A percentile compares a stretch with the other conserved stretches of the same genome.
phyloP scores from a whole-genome alignment of 2,797 vertebrate species.

The Dipus sagitta region DNA sequence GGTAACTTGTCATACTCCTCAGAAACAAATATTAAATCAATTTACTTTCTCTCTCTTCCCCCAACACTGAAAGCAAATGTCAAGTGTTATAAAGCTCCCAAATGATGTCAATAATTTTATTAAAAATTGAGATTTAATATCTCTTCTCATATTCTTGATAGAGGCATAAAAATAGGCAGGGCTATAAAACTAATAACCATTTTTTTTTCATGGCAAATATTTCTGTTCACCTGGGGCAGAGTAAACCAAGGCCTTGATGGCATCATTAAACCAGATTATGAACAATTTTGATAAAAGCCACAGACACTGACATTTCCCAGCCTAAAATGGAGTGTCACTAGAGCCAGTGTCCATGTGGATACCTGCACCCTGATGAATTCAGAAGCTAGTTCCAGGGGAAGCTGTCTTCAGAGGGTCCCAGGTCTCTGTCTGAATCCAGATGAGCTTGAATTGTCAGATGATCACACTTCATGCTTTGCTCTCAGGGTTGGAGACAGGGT shows the following conservation, averaged over 20 bases:
- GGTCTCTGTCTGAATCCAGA: not conserved
- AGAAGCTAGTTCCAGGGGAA: not conserved
- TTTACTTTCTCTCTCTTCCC: slow-evolving; percentile 55
- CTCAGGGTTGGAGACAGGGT: not conserved
- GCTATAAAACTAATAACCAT: slow-evolving; percentile 85
- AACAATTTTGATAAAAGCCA: slow-evolving; percentile 85
- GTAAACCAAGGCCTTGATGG: slow-evolving; percentile 79
- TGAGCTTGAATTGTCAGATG: not conserved
- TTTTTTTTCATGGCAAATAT: slow-evolving; percentile 86
- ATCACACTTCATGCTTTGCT: not conserved
- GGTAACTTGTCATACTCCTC: slow-evolving; percentile 63
- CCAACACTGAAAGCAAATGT: slow-evolving; percentile 65
- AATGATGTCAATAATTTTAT: slow-evolving; percentile 68
- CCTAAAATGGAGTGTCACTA: not conserved
- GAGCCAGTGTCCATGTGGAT: not conserved
- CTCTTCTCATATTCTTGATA: slow-evolving; percentile 78
- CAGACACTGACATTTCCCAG: slow-evolving; percentile 58
- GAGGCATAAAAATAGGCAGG: slow-evolving; percentile 65
- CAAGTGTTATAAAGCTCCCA: slow-evolving; percentile 75
- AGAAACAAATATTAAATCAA: slow-evolving; percentile 59
- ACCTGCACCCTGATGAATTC: not conserved
- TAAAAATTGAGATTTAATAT: slow-evolving; percentile 79
- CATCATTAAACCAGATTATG: slow-evolving; percentile 75
- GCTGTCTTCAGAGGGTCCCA: not conserved
- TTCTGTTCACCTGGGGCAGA: slow-evolving; percentile 84